Evolutionary conservation across 2,113 vertebrate genomes (phyloP).

Genomic region (Semnopithecus entellus): DNA sequence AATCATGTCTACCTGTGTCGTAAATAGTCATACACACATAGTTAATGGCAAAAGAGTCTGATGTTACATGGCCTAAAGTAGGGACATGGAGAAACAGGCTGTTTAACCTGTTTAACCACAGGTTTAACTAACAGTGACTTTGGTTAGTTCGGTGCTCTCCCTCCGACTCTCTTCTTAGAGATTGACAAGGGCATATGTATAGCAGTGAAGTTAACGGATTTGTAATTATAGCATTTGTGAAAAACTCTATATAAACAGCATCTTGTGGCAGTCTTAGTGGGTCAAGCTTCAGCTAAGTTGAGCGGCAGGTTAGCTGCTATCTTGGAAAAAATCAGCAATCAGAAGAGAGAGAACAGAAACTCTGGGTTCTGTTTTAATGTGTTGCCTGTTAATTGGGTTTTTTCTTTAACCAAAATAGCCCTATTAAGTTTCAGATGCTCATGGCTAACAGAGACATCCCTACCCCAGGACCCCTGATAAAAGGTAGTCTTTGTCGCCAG

Average conservation of each 20-base stretch:
- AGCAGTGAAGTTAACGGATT: background rate
- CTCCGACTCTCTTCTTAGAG: background rate
- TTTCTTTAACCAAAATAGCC: background rate
- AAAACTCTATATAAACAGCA: background rate
- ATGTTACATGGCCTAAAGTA: rapidly evolving
- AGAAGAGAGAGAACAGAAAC: slow-evolving; percentile 23
- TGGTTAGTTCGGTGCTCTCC: background rate
- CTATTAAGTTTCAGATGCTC: background rate
- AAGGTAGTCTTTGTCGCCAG: background rate
- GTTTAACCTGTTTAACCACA: background rate
- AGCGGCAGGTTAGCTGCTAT: background rate
- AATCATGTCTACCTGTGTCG: background rate
- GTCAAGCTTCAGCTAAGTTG: background rate
- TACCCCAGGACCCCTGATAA: background rate
- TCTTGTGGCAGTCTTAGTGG: background rate
- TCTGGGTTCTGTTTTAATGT: background rate
- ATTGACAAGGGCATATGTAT: background rate
- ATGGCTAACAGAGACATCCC: background rate
- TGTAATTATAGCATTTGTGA: background rate
- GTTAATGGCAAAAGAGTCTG: rapidly evolving
- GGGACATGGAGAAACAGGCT: rapidly evolving
- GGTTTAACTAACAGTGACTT: background rate
- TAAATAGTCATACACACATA: rapidly evolving
- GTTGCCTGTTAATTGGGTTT: background rate
- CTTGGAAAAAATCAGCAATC: background rate